phyloP scores from a whole-genome alignment of 2,797 vertebrate species.

The Agapornis canus region DNA sequence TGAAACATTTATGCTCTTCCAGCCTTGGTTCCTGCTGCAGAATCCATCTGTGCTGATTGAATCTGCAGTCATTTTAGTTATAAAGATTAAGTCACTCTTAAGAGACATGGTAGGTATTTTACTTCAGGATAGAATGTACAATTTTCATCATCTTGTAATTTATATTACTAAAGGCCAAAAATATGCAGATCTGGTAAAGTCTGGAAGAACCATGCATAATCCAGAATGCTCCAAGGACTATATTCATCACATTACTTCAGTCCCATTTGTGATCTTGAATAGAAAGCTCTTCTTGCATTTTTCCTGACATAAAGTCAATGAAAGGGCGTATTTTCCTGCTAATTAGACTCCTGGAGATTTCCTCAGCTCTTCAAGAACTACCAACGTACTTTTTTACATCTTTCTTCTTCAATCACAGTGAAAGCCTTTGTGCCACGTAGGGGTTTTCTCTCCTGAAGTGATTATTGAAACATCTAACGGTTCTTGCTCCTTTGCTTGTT shows the following conservation, averaged over 20 bases:
- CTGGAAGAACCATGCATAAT: constrained; percentile 17
- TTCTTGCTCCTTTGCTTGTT: constrained; percentile 35
- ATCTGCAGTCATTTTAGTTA: not conserved
- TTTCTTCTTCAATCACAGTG: constrained; percentile 44
- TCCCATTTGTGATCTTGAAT: constrained; percentile 51
- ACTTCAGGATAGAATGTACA: not conserved
- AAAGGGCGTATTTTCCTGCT: constrained; percentile 61
- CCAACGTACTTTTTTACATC: not conserved
- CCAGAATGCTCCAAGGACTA: constrained; percentile 50
- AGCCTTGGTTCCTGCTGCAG: not conserved
- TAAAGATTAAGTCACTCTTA: not conserved
- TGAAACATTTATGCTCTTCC: not conserved
- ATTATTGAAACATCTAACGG: constrained; percentile 52
- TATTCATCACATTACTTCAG: not conserved
- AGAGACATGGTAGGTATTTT: not conserved
- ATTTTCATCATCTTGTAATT: constrained; percentile 6
- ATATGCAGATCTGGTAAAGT: constrained; percentile 19
- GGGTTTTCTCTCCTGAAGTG: not conserved
- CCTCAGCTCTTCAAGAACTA: constrained; percentile 26
- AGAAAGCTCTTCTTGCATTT: constrained; percentile 23
- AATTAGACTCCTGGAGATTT: constrained; percentile 69
- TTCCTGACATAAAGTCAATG: constrained; percentile 59
- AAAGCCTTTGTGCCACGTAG: constrained; percentile 27
- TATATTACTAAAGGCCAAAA: constrained; percentile 43
- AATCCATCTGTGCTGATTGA: not conserved